Percentiles rank a stretch among this genome's conserved stretches.
Conservation (phyloP, 2,113 vertebrate genomes). For the Pterophyllum scalare region DNA sequence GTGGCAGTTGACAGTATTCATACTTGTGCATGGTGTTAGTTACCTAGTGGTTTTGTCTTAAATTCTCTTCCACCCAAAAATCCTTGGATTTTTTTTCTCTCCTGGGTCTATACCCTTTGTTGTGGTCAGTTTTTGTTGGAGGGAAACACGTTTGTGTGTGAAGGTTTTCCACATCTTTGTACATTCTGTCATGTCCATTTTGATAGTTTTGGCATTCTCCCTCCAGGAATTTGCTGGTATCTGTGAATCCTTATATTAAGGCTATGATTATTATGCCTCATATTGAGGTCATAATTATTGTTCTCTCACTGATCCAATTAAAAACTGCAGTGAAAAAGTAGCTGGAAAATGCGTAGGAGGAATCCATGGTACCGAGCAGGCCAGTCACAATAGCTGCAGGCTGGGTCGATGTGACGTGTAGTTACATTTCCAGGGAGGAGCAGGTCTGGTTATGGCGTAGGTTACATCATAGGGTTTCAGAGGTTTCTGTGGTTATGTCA, state of each 20-base stretch:
- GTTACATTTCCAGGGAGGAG: not conserved
- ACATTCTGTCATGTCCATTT: not conserved
- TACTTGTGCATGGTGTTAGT: not conserved
- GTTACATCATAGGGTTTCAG: not conserved
- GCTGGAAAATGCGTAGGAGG: not conserved
- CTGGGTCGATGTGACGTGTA: not conserved
- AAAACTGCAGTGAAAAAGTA: not conserved
- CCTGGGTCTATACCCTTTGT: no score
- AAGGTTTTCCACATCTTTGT: not conserved
- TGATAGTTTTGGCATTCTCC: not conserved
- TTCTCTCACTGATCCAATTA: not conserved
- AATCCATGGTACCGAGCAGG: not conserved
- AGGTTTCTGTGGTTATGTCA: not conserved
- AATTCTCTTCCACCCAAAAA: not conserved
- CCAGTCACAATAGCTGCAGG: not conserved
- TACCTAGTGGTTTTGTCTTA: not conserved
- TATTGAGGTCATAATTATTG: not conserved
- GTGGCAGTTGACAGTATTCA: not conserved
- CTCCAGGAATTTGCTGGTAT: not conserved
- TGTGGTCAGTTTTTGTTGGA: no score
- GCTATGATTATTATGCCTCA: not conserved
- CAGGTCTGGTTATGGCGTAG: not conserved
- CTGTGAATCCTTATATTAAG: not conserved
- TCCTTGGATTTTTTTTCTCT: not conserved
- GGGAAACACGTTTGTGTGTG: no score